Percentiles rank a stretch among this genome's conserved stretches.
Conservation (phyloP, 2,888 invertebrate genomes). For the Dyspetes luteomarginatus region DNA sequence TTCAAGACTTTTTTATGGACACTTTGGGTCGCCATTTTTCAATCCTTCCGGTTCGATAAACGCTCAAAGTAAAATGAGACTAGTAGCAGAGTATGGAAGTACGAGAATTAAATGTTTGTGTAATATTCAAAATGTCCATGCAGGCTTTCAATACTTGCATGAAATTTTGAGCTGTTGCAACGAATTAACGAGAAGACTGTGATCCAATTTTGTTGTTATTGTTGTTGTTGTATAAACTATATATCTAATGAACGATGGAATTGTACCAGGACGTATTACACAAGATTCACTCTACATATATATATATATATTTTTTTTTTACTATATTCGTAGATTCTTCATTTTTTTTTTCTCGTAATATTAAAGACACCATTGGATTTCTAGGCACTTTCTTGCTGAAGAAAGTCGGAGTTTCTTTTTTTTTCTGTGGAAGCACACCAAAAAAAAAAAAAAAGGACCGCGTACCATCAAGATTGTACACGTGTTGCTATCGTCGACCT, state of each 20-base stretch:
- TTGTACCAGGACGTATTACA: conserved; percentile 44
- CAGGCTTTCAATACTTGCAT: background rate
- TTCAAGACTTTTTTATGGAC: background rate
- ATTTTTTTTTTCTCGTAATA: conserved; percentile 23
- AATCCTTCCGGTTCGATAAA: conserved; percentile 19
- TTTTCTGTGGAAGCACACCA: conserved; percentile 42
- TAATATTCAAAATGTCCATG: conserved; percentile 33
- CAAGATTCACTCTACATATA: conserved; percentile 47
- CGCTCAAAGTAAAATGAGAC: conserved; percentile 59
- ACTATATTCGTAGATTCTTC: conserved; percentile 16
- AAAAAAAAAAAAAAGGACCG: conserved; percentile 34
- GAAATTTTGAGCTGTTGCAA: conserved; percentile 54
- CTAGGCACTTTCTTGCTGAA: conserved; percentile 58
- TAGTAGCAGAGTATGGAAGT: conserved; percentile 56
- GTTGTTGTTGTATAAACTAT: conserved; percentile 10
- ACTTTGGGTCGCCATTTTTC: conserved; percentile 2
- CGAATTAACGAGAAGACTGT: conserved; percentile 43
- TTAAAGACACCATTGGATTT: conserved; percentile 63
- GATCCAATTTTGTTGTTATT: conserved; percentile 27
- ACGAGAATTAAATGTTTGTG: conserved; percentile 33
- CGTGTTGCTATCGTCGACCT: too few species aligned
- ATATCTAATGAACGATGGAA: conserved; percentile 54
- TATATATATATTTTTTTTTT: conserved; percentile 14
- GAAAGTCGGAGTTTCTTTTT: conserved; percentile 34
- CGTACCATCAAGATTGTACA: too few species aligned